These are phyloP conservation scores for Parasteatoda lunata DNA, from an alignment of 2,888 invertebrate species.

Conservation along the genomic window DNA sequence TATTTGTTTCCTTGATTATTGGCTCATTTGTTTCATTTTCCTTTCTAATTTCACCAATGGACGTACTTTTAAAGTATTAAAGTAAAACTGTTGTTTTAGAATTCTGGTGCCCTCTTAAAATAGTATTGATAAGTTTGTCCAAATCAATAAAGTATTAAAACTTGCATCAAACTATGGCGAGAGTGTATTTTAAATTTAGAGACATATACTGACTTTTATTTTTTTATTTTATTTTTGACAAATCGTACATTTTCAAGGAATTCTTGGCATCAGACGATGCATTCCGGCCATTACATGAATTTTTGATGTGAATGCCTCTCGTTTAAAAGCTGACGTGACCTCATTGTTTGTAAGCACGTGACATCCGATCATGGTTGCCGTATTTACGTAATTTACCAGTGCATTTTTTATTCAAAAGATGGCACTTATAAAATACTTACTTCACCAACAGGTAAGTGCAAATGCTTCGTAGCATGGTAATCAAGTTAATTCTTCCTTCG, in stretches of 20 bases:
- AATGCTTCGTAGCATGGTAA: no score
- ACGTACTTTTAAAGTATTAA: no score
- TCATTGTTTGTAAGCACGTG: slow-evolving; percentile 66
- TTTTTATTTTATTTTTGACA: neutral
- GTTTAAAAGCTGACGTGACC: slow-evolving; percentile 64
- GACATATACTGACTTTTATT: neutral
- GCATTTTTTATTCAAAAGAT: slow-evolving; percentile 53
- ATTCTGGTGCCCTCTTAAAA: no score
- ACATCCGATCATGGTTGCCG: slow-evolving; percentile 21
- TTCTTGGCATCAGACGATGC: neutral
- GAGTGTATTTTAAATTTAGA: neutral
- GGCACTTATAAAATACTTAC: neutral
- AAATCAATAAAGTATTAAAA: no score
- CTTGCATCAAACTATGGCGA: no score
- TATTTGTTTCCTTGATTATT: no score
- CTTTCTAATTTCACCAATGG: no score
- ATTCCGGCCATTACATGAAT: slow-evolving; percentile 48
- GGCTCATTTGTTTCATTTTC: no score
- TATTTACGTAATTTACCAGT: slow-evolving; percentile 3
- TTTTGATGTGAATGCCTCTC: slow-evolving; percentile 58
- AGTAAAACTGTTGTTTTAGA: no score
- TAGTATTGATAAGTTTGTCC: no score
- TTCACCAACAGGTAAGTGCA: slow-evolving; percentile 9
- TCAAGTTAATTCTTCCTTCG: no score
- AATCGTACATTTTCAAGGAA: neutral